Percentiles rank a stretch among this genome's conserved stretches.
Conservation (phyloP, 1,140 invertebrate species). For the Lysiphlebus fabarum region DNA sequence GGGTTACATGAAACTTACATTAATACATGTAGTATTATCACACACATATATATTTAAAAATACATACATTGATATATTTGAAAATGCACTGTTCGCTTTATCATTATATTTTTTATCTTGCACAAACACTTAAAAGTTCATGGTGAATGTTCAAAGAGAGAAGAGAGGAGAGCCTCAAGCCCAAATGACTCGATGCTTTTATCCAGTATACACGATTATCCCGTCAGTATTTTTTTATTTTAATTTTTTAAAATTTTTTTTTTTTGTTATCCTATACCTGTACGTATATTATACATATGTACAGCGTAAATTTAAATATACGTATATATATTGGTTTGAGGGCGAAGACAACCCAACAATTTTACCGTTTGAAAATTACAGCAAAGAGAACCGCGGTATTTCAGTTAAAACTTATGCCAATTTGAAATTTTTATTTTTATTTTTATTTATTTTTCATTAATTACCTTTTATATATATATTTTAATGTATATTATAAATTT, state of each 20-base stretch:
- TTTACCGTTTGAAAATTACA: neutral
- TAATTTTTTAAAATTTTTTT: too few relatives aligned
- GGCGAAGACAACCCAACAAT: constrained; percentile 15
- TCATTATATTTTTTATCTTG: too few relatives aligned
- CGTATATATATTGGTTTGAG: neutral
- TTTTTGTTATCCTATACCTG: too few relatives aligned
- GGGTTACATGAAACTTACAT: too few relatives aligned
- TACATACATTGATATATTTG: neutral
- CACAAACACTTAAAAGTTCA: too few relatives aligned
- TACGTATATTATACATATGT: too few relatives aligned
- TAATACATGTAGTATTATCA: too few relatives aligned
- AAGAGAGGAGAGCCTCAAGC: neutral
- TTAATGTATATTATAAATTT: too few relatives aligned
- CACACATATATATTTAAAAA: neutral
- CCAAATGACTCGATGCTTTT: constrained; percentile 17
- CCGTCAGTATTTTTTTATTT: too few relatives aligned
- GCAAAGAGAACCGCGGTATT: neutral
- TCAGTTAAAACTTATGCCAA: neutral
- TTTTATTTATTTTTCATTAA: neutral
- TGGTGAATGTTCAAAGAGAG: too few relatives aligned
- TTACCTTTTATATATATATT: constrained; percentile 14
- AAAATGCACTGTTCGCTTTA: too few relatives aligned
- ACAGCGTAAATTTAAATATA: too few relatives aligned
- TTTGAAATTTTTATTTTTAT: neutral
- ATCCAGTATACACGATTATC: constrained; percentile 1